Conservation (phyloP, 2,113 vertebrate genomes). For the Gorsachius goisagi region DNA sequence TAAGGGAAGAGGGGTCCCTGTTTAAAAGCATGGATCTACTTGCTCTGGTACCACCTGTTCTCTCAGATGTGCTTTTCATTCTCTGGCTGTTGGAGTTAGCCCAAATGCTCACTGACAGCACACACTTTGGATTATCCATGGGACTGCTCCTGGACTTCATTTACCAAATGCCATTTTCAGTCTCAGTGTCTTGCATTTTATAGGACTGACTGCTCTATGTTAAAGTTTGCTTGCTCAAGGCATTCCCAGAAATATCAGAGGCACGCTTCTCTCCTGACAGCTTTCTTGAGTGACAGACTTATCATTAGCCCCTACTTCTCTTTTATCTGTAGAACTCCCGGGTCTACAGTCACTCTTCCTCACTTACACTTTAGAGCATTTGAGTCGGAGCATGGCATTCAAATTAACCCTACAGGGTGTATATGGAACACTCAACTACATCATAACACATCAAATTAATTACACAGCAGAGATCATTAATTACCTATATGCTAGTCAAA, state of each 20-base stretch:
- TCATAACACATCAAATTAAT: background rate
- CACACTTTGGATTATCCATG: background rate
- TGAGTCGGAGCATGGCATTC: background rate
- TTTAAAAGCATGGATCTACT: background rate
- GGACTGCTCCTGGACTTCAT: background rate
- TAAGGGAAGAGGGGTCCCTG: background rate
- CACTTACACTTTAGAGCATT: background rate
- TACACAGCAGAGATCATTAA: background rate
- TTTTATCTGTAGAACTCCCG: background rate
- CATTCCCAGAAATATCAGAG: background rate
- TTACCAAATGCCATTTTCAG: background rate
- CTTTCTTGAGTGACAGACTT: background rate
- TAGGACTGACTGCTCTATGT: background rate
- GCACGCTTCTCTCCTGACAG: background rate
- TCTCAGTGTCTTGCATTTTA: background rate
- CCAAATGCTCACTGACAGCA: background rate
- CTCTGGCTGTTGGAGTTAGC: background rate
- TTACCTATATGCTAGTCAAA: background rate
- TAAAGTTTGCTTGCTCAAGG: background rate
- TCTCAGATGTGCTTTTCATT: background rate
- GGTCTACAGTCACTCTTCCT: background rate
- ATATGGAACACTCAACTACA: background rate
- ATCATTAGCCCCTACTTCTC: background rate
- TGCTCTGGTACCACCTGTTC: background rate
- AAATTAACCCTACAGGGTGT: background rate